These are phyloP conservation scores for Abrostola tripartita DNA, from an alignment of 2,888 invertebrate species.

Conservation along the genomic window DNA sequence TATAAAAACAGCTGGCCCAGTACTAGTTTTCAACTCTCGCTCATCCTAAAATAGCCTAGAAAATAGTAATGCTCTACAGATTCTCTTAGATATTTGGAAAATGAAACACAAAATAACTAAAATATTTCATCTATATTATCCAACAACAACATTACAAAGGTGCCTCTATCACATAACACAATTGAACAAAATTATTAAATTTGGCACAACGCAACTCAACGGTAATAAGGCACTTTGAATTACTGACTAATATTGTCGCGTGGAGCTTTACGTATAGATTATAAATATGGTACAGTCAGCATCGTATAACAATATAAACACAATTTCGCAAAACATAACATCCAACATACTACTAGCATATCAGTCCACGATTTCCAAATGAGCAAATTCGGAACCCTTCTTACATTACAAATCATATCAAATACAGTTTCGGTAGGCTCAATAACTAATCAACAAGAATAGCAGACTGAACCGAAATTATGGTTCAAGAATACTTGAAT, in stretches of 20 bases:
- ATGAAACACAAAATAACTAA: conserved; percentile 42
- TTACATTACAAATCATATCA: conserved; percentile 4
- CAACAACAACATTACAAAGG: conserved; percentile 45
- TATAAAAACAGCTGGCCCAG: too few species aligned
- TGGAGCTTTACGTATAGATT: conserved; percentile 37
- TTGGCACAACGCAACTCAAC: conserved; percentile 54
- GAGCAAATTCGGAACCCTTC: not conserved
- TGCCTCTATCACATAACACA: conserved; percentile 23
- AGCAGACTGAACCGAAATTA: not conserved
- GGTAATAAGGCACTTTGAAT: conserved; percentile 46
- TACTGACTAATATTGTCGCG: conserved; percentile 35
- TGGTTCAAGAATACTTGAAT: not conserved
- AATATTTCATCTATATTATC: conserved; percentile 52
- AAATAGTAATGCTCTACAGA: too few species aligned
- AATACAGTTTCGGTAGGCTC: too few species aligned
- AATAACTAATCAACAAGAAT: too few species aligned
- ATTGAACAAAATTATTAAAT: conserved; percentile 24
- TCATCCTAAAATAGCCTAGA: too few species aligned
- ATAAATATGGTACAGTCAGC: conserved; percentile 32
- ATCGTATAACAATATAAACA: conserved; percentile 12
- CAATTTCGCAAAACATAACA: conserved; percentile 14
- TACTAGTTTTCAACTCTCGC: too few species aligned
- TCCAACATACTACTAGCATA: conserved; percentile 1
- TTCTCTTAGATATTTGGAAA: conserved; percentile 6
- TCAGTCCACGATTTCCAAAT: conserved; percentile 2